A percentile compares a stretch with the other conserved stretches of the same genome.
Evolutionary conservation across 2,113 vertebrate genomes (phyloP).

Genomic region (Siniperca knerii): DNA sequence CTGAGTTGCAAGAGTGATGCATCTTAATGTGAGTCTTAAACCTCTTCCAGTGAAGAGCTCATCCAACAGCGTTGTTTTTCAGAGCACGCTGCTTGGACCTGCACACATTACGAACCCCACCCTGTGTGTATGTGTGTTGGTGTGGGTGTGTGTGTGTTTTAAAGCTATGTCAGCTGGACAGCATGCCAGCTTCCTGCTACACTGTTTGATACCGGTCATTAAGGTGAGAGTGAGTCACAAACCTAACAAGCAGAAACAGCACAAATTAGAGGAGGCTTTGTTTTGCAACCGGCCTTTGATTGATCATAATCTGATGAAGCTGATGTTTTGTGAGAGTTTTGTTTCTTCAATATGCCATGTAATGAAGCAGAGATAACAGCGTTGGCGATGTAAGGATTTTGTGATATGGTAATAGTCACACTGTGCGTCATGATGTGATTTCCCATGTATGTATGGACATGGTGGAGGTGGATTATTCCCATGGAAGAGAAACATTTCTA

Average conservation of each 20-base stretch:
- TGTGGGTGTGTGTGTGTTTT: background rate
- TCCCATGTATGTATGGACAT: background rate
- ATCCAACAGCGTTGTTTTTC: background rate
- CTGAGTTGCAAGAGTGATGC: background rate
- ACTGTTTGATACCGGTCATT: conserved; percentile 31
- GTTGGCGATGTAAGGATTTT: background rate
- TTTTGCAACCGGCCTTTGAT: conserved; percentile 11
- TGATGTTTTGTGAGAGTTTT: background rate
- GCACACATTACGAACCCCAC: conserved; percentile 31
- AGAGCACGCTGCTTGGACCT: conserved; percentile 5
- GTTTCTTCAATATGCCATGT: background rate
- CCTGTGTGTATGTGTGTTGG: conserved; percentile 12
- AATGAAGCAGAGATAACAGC: background rate
- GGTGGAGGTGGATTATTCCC: background rate
- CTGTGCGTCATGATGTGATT: background rate
- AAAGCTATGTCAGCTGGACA: background rate
- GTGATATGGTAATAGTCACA: background rate
- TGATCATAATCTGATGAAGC: background rate
- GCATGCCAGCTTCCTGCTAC: conserved; percentile 30
- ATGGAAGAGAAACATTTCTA: conserved; percentile 2
- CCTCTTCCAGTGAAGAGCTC: background rate
- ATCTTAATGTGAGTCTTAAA: background rate
- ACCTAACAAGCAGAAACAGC: conserved; percentile 28
- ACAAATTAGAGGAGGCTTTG: background rate
- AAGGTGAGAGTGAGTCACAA: conserved; percentile 48